Percentiles rank a stretch among this genome's conserved stretches.
phyloP scores from a whole-genome alignment of 2,888 invertebrate genomes.

The Salticus scenicus region DNA sequence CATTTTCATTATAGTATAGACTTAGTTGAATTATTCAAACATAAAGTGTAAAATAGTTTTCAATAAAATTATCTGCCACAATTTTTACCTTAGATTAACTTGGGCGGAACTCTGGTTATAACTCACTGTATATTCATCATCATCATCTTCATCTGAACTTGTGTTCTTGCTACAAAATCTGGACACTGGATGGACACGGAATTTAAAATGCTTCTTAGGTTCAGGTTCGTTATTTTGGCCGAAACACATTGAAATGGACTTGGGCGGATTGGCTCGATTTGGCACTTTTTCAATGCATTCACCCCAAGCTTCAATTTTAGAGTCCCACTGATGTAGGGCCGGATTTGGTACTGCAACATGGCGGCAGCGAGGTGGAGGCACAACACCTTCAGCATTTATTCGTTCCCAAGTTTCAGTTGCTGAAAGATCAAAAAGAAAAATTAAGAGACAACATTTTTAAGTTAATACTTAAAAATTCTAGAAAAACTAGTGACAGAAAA shows the following conservation, averaged over 20 bases:
- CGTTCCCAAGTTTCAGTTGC: constrained; percentile 86
- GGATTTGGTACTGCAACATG: constrained; percentile 73
- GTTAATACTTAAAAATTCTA: too few species aligned
- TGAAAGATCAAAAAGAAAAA: constrained; percentile 75
- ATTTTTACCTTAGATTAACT: constrained; percentile 66
- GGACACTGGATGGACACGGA: constrained; percentile 70
- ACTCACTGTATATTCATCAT: constrained; percentile 55
- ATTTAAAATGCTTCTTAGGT: constrained; percentile 59
- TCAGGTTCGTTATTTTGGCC: constrained; percentile 53
- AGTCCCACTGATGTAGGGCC: constrained; percentile 42
- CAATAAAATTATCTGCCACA: too few species aligned
- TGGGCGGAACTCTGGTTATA: constrained; percentile 68
- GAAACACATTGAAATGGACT: constrained; percentile 72
- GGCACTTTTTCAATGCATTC: constrained; percentile 32
- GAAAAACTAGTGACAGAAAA: too few species aligned
- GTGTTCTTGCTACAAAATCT: constrained; percentile 70
- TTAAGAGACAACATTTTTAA: too few species aligned
- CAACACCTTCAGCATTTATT: constrained; percentile 75
- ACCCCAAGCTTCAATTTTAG: constrained; percentile 45
- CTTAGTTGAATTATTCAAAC: too few species aligned
- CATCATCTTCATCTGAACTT: constrained; percentile 71
- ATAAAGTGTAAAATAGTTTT: too few species aligned
- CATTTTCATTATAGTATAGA: too few species aligned
- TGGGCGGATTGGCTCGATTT: constrained; percentile 68
- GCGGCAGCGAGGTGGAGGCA: constrained; percentile 72